Percentiles rank a stretch among this genome's conserved stretches.
Evolutionary conservation across 2,113 vertebrate species (phyloP).

Genomic region (Corythaeola cristata): DNA sequence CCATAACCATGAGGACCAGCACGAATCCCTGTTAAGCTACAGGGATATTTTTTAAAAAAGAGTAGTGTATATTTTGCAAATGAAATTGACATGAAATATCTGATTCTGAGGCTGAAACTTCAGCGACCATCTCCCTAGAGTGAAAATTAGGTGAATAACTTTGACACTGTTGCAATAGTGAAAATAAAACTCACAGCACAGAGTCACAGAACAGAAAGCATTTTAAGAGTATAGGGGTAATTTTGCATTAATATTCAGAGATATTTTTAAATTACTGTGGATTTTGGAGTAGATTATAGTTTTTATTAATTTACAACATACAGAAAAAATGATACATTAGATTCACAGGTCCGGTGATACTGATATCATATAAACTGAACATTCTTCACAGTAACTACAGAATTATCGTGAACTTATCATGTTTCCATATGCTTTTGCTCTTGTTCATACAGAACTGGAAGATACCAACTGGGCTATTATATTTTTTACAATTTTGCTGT

Average conservation of each 20-base stretch:
- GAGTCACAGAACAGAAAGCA: not conserved
- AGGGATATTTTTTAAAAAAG: not conserved
- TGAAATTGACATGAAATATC: not conserved
- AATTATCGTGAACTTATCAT: not conserved
- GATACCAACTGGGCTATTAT: accelerated
- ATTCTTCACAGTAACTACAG: not conserved
- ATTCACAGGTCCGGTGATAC: not conserved
- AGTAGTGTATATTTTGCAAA: not conserved
- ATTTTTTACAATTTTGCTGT: not conserved
- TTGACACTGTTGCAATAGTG: not conserved
- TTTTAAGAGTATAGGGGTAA: not conserved
- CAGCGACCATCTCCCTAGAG: not conserved
- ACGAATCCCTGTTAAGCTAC: not conserved
- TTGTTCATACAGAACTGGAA: not conserved
- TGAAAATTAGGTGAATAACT: not conserved
- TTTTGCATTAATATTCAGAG: not conserved
- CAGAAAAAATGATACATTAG: not conserved
- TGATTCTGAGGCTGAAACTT: not conserved
- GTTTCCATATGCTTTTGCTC: not conserved
- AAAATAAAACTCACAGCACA: not conserved
- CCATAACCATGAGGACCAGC: not conserved
- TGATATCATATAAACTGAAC: not conserved
- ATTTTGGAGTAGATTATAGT: not conserved
- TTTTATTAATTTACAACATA: not conserved
- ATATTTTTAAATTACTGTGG: not conserved